A percentile compares a stretch with the other conserved stretches of the same genome.
These are phyloP conservation scores for Sebastes nivosus DNA, from an alignment of 2,797 vertebrate genomes.

Conservation along the genomic window DNA sequence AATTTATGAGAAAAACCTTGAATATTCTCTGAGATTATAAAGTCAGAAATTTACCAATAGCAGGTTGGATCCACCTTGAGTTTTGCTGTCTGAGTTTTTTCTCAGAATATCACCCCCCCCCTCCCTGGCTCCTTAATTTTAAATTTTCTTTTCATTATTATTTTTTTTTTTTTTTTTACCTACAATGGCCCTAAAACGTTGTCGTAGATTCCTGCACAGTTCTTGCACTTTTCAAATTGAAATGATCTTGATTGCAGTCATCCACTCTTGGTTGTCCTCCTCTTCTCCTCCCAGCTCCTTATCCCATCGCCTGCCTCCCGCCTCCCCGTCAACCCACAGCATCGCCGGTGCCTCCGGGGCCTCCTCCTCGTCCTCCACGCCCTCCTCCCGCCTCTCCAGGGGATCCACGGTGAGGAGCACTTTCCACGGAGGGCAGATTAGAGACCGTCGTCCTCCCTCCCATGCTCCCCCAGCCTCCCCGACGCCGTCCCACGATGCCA, in stretches of 20 bases:
- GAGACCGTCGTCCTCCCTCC: constrained; percentile 87
- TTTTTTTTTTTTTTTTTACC: too few relatives aligned
- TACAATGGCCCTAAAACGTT: accelerated
- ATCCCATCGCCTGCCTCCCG: constrained; percentile 86
- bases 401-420: constrained; percentile 93
- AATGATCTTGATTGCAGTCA: background rate
- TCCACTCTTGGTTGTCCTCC: background rate
- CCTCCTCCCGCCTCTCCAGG: constrained; percentile 87
- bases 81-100: too few relatives aligned
- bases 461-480: constrained; percentile 89
- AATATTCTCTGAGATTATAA: background rate
- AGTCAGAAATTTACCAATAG: background rate
- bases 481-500: constrained; percentile 87
- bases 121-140: too few relatives aligned
- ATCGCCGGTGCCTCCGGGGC: constrained; percentile 84
- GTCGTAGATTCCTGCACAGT: background rate
- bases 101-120: too few relatives aligned
- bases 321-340: constrained; percentile 92
- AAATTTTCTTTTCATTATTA: too few relatives aligned
- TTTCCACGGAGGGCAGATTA: constrained; percentile 92
- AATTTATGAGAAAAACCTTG: too few relatives aligned
- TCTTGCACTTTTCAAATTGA: background rate
- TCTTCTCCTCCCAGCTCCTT: constrained; percentile 73
- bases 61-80: too few relatives aligned
- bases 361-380: constrained; percentile 79